phyloP scores from a whole-genome alignment of 2,797 vertebrate genomes.

The Helicolenus hilgendorfi region DNA sequence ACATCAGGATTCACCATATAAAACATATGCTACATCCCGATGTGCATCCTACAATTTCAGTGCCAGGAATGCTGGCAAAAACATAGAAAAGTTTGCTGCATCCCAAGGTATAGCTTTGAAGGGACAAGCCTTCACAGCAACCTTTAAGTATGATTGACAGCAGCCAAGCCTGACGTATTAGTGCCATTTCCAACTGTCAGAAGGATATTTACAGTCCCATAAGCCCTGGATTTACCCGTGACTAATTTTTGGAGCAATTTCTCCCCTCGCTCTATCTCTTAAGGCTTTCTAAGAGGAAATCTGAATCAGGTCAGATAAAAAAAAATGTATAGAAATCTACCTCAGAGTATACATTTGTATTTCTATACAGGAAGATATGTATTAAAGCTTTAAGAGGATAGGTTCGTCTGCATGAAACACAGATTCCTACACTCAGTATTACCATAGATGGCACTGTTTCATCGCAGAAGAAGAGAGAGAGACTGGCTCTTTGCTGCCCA shows the following conservation, averaged over 20 bases:
- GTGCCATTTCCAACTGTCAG: conserved; percentile 69
- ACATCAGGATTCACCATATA: background rate
- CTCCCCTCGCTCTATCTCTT: conserved; percentile 29
- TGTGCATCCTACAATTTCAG: background rate
- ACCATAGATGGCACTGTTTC: conserved; percentile 86
- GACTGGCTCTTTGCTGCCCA: conserved; percentile 56
- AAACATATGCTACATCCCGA: background rate
- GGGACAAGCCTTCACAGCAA: conserved; percentile 41
- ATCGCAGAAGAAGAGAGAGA: conserved; percentile 36
- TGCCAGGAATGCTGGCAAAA: background rate
- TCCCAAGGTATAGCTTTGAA: conserved; percentile 61
- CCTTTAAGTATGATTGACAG: conserved; percentile 80
- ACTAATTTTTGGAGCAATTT: conserved; percentile 63
- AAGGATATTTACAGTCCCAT: conserved; percentile 74
- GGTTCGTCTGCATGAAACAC: background rate
- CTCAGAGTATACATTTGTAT: background rate
- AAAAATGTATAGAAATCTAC: conserved; percentile 27
- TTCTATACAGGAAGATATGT: background rate
- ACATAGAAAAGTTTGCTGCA: conserved; percentile 12
- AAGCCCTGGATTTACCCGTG: conserved; percentile 64
- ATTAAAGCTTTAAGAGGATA: background rate
- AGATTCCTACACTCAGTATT: background rate
- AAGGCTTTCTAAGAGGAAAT: conserved; percentile 34
- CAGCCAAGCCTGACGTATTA: conserved; percentile 66
- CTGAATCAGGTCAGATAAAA: conserved; percentile 52